Base-by-base conservation (phyloP, 2,113 vertebrate species). In the Peromyscus leucopus region DNA sequence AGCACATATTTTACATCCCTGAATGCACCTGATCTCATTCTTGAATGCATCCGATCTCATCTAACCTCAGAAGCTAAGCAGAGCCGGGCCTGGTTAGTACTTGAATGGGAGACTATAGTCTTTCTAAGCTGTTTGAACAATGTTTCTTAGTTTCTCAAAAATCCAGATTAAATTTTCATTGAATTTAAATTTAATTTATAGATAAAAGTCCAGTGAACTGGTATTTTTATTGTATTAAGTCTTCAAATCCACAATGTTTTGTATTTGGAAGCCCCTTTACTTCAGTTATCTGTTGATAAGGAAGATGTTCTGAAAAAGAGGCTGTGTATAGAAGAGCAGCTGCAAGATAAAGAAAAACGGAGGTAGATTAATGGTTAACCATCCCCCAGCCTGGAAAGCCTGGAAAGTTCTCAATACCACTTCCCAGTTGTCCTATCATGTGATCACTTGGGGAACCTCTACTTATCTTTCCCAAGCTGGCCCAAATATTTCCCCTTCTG, bases 91-190 rank as follows among this genome's bases (percentile, higher is more conserved):
- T 46, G 59, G 59, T 65, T 85, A 31, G 59, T 10, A 31, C n/a
- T 46, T 31, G 39, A 7, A 63, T 65, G 59, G 24, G 36, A 83
- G 24, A 33, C 55, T 78, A 21, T 42, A 88, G 19, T 76, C 1
- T 94, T 75, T 92, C 48, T 78, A 31, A 88, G 61, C 51, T 87
- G 9, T 87, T 96, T 76, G 46, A 69, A 93, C 33, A 67, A 17
- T 8, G 13, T 88, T 79, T 92, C n/a, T 90, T 65, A 69, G n/a
- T 88, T 95, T 89, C 46, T 90, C 80, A 59, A 76, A 61, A 93
- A 85, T 82, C 1, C 33, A 94, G 12, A 61, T 92, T 69, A 89
- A 92, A 78, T 4, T 91, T 95, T 85, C 89, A 42, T 75, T 78
- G 51, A 6, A 10, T 95, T 94, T 90, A 51, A 39, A 51, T 33